Evolutionary conservation across 92 coral and sea anemone species (phyloP), one percentile per base, ranked within the genome.

Genomic region (Siderastrea siderea): DNA sequence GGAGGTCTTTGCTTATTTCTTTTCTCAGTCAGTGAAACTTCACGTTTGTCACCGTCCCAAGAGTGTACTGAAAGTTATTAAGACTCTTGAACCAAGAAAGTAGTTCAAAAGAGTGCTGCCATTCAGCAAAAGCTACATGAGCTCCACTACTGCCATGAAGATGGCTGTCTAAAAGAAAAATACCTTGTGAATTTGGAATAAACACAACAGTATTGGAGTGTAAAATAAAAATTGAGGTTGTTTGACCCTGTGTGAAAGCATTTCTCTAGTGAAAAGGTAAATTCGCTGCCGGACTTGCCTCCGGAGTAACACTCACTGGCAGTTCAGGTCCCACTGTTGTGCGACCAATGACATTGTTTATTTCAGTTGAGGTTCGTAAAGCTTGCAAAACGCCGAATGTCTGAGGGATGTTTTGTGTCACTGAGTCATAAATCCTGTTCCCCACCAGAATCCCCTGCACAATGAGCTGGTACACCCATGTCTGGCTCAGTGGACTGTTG

Each of bases 21-120:
- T 26, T 26, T 26, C 38, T 26, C 38, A 26, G 38, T 26, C 38
- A 71, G 38, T 68, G 68, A 75, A 89, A 89, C 7, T 66, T 57
- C 3, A 89, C 85, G 19, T 77, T 81, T 3, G 92, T 89, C 12
- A 89, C 89, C 8, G 92, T 75, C 67, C 92, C 92, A 52, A 89
- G 92, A 38, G 49, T 77, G 60, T 53, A 75, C 11, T 68, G 71
- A 47, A 52, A 64, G 54, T 74, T 68, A 49, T 66, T 90, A 10
- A 59, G 8, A 26, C 13, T 6, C 78, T 64, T 89, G 60, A 77
- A 78, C 86, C 89, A 90, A 19, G 77, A 58, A 3, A 90, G 86
- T 7, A 89, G 58, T 11, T 64, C 47, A 66, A 13, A 76, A 0
- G 82, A 52, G 55, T 61, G 7, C 62, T 76, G 67, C 86, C 69